Conservation (phyloP, 2,797 vertebrate genomes). For the Oryzias sinensis region DNA sequence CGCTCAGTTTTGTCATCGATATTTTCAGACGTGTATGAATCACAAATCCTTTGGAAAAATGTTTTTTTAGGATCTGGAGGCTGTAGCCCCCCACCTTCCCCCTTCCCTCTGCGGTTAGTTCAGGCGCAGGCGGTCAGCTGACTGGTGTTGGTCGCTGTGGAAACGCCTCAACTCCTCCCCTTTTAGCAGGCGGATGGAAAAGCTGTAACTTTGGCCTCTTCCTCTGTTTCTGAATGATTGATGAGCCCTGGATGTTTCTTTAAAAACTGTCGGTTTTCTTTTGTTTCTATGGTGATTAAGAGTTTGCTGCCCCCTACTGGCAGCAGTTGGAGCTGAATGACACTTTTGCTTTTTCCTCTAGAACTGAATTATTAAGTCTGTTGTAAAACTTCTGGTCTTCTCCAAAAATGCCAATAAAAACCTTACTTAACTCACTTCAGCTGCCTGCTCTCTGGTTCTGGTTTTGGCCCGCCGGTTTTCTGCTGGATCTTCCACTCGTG, state of each 20-base stretch:
- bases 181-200: slow-evolving; percentile 76
- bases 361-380: slow-evolving; percentile 93
- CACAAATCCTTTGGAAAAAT: slow-evolving; percentile 57
- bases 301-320: slow-evolving; percentile 74
- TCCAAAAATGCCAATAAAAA: slow-evolving; percentile 79
- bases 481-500: not conserved
- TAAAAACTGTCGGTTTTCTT: slow-evolving; percentile 68
- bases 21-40: slow-evolving; percentile 85
- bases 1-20: slow-evolving; percentile 79
- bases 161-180: slow-evolving; percentile 58
- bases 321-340: slow-evolving; percentile 88
- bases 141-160: slow-evolving; percentile 66
- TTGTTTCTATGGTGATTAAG: slow-evolving; percentile 86
- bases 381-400: slow-evolving; percentile 85
- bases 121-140: slow-evolving; percentile 81
- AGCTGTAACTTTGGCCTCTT: slow-evolving; percentile 66
- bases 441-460: no score
- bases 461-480: no score
- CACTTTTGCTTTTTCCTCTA: slow-evolving; percentile 82
- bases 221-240: slow-evolving; percentile 67
- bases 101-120: slow-evolving; percentile 22
- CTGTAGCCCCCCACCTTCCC: slow-evolving; percentile 65
- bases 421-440: slow-evolving; percentile 63
- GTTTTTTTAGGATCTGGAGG: slow-evolving; percentile 70
- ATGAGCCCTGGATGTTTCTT: slow-evolving; percentile 77